Conservation (phyloP, 1,140 invertebrate species). For the Psix sp. region DNA sequence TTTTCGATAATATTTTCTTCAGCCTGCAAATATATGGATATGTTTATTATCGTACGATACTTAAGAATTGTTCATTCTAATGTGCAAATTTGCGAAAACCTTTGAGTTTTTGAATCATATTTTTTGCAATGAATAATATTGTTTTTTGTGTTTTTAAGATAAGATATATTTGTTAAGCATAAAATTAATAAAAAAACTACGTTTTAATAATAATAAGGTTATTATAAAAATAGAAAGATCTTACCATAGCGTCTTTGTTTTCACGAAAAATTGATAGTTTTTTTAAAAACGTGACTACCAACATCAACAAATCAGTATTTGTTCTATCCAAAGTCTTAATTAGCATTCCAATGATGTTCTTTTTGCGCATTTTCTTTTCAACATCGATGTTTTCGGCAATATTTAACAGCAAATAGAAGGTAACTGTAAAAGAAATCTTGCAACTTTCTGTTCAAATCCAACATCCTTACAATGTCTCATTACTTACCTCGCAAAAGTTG, state of each 20-base stretch:
- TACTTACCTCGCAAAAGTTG: slow-evolving; percentile 84
- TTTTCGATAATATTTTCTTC: slow-evolving; percentile 86
- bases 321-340: slow-evolving; percentile 91
- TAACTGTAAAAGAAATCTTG: slow-evolving; percentile 76
- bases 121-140: no score
- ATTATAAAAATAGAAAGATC: neutral
- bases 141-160: no score
- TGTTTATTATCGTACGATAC: slow-evolving; percentile 16
- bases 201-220: neutral
- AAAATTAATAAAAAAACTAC: slow-evolving; percentile 9
- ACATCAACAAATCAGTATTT: slow-evolving; percentile 90
- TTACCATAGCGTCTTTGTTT: slow-evolving; percentile 95
- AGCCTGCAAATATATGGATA: slow-evolving; percentile 68
- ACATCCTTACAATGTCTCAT: no score
- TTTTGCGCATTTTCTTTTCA: slow-evolving; percentile 98
- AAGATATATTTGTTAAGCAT: no score
- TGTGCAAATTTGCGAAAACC: no score
- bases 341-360: slow-evolving; percentile 92
- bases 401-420: slow-evolving; percentile 95
- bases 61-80: slow-evolving; percentile 6
- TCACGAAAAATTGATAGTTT: slow-evolving; percentile 96
- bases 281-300: slow-evolving; percentile 96
- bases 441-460: no score
- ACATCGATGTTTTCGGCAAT: slow-evolving; percentile 96
- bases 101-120: no score